Evolutionary conservation across 1,140 invertebrate genomes (phyloP).

Genomic region (Eciton burchellii): DNA sequence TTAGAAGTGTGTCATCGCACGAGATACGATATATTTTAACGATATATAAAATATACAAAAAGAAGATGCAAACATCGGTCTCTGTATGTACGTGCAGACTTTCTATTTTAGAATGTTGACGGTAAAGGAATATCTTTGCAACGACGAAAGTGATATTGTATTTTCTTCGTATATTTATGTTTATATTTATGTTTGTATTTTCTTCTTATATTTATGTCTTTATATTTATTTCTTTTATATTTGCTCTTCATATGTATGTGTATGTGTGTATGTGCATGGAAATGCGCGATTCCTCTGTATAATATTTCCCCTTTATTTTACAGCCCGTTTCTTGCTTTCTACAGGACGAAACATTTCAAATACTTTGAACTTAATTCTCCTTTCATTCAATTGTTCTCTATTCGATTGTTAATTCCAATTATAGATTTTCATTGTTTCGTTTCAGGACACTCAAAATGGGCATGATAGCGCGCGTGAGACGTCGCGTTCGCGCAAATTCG

Average conservation of each 20-base stretch:
- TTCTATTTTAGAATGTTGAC: background rate
- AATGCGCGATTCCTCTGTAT: too few relatives aligned
- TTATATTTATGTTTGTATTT: too few relatives aligned
- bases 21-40: background rate
- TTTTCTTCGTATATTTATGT: too few relatives aligned
- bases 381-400: background rate
- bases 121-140: background rate
- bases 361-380: background rate
- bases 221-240: too few relatives aligned
- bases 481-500: slow-evolving; percentile 88
- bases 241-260: too few relatives aligned
- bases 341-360: too few relatives aligned
- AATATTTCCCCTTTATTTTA: too few relatives aligned
- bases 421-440: slow-evolving; percentile 10
- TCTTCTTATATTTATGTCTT: background rate
- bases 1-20: background rate
- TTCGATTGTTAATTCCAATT: background rate
- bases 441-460: slow-evolving; percentile 84
- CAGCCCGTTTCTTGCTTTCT: too few relatives aligned
- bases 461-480: slow-evolving; percentile 89
- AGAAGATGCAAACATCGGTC: too few relatives aligned
- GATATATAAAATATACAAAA: background rate
- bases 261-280: too few relatives aligned
- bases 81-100: background rate
- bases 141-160: too few relatives aligned